Base-by-base conservation (phyloP, 92 coral and sea anemone species). In the Epizoanthus rinbou region DNA sequence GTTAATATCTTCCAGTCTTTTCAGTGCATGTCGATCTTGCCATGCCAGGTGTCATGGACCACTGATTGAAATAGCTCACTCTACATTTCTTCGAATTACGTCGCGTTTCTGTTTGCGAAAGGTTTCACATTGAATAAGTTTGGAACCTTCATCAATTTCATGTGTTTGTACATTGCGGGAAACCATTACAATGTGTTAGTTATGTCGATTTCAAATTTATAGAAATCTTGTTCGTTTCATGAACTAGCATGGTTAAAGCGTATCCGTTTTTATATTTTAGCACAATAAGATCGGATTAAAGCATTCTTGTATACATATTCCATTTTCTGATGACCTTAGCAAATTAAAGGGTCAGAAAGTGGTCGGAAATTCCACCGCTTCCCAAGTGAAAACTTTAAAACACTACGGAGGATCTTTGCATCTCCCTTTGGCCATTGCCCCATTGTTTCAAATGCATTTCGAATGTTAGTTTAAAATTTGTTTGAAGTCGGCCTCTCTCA, bases 261-360 rank as follows among this genome's bases (percentile, higher is more conserved):
- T 41, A 62, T 37, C 82, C 64, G 65, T 78, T 78, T 78, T n/a
- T n/a, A n/a, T 59, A 37, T 62, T 62, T 78, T 65, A 78, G 72
- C 82, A 57, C 63, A 69, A 62, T 62, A 58, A 78, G 72, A 78
- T 78, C 70, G 82, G 82, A 78, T 78, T 78, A 78, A 66, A 69
- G 53, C 75, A 69, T 67, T 52, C 73, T 75, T 81, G 84, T 88
- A 88, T 86, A 76, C 87, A 81, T 89, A 85, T 86, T 85, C 85
- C 81, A 81, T 89, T 85, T 74, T 69, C 60, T 76, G 79, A 21
- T 89, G 89, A 89, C 92, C 92, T 80, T 87, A 69, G 85, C 74
- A 89, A 89, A 89, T 89, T 89, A 89, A 82, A 59, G 76, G 92
- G 92, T 89, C 92, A 89, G 54, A 65, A 62, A 39, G 1, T 60